These are phyloP conservation scores for Rutilus rutilus DNA, from an alignment of 2,113 vertebrate genomes.

Conservation along the genomic window DNA sequence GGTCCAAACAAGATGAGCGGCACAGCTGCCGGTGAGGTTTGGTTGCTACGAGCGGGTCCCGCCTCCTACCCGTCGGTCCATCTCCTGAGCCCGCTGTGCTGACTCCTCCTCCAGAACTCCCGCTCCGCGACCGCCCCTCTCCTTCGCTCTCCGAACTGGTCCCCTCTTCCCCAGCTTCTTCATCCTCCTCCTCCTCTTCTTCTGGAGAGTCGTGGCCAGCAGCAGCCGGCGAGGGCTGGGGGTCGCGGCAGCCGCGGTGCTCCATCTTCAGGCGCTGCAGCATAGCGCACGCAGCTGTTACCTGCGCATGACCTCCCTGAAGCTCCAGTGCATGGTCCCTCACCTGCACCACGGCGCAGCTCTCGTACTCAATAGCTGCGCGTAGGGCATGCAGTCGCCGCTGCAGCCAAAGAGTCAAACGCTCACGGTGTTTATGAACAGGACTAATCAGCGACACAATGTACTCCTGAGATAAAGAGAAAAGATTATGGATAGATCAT, in stretches of 20 bases:
- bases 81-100: slow-evolving; percentile 61
- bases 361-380: slow-evolving; percentile 70
- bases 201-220: slow-evolving; percentile 57
- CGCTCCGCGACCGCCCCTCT: slow-evolving; percentile 77
- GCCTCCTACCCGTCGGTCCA: slow-evolving; percentile 69
- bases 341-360: slow-evolving; percentile 76
- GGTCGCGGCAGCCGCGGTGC: slow-evolving; percentile 72
- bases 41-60: slow-evolving; percentile 78
- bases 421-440: slow-evolving; percentile 69
- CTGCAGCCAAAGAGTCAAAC: slow-evolving; percentile 66
- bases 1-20: slow-evolving; percentile 93
- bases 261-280: slow-evolving; percentile 68
- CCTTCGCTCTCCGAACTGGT: slow-evolving; percentile 91
- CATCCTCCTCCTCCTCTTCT: slow-evolving; percentile 77
- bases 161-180: slow-evolving; percentile 87
- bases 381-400: slow-evolving; percentile 67
- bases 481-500: background rate
- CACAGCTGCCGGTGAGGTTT: slow-evolving; percentile 96
- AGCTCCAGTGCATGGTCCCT: slow-evolving; percentile 79
- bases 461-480: slow-evolving; percentile 70
- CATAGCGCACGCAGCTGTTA: slow-evolving; percentile 92
- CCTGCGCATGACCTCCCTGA: slow-evolving; percentile 79
- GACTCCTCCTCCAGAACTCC: slow-evolving; percentile 51
- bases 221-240: slow-evolving; percentile 69
- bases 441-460: slow-evolving; percentile 72